Conservation (phyloP, 2,797 vertebrate genomes). For the Podarcis lilfordi region DNA sequence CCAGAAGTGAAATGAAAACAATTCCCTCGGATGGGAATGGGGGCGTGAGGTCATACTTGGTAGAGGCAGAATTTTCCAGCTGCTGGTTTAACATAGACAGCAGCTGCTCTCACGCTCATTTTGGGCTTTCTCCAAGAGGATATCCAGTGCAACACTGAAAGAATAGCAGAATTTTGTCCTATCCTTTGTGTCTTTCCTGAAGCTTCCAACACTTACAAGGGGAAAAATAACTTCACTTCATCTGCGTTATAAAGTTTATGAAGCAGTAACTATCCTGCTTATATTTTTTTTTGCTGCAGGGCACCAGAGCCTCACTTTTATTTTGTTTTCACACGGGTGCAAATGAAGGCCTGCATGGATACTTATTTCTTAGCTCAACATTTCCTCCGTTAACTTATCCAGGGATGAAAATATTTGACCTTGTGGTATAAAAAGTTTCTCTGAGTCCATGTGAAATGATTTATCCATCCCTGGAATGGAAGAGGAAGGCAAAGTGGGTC, state of each 20-base stretch:
- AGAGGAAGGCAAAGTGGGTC: not conserved
- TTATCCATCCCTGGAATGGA: not conserved
- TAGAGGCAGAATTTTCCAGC: constrained; percentile 20
- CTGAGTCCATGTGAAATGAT: not conserved
- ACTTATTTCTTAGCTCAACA: not conserved
- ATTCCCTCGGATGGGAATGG: not conserved
- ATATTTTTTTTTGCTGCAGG: not conserved
- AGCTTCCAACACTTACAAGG: constrained; percentile 14
- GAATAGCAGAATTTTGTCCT: not conserved
- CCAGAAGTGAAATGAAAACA: constrained; percentile 10
- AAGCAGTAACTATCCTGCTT: not conserved
- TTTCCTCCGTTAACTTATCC: not conserved
- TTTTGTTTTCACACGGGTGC: no score
- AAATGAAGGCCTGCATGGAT: not conserved
- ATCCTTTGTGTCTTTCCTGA: not conserved
- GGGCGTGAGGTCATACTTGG: constrained; percentile 10
- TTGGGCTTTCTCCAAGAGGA: not conserved
- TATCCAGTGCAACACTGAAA: not conserved
- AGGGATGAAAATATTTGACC: not conserved
- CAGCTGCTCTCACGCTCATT: not conserved
- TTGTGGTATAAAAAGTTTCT: not conserved
- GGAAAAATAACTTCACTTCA: no score
- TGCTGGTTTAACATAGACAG: not conserved
- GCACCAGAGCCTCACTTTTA: not conserved
- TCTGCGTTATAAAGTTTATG: not conserved